phyloP scores from a whole-genome alignment of 2,888 invertebrate species.

The Hipparchia semele region DNA sequence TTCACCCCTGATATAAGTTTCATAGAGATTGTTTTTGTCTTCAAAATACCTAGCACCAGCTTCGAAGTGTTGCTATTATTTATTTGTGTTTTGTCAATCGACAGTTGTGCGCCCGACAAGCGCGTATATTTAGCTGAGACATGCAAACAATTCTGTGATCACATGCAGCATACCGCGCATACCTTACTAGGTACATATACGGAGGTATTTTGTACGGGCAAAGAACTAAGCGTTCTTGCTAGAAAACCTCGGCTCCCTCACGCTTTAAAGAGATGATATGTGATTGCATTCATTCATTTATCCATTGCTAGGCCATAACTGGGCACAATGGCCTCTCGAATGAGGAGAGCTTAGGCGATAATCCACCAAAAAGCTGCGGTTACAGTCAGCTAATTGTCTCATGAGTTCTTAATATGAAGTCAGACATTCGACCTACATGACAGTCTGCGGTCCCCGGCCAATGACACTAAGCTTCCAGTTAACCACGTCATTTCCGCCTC shows the following conservation, averaged over 20 bases:
- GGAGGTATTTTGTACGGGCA: too few species aligned
- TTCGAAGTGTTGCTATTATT: not conserved
- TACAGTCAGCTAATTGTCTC: not conserved
- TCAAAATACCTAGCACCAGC: not conserved
- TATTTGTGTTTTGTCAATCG: constrained; percentile 14
- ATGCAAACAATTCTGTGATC: not conserved
- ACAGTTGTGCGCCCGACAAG: not conserved
- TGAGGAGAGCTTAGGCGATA: too few species aligned
- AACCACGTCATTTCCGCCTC: constrained; percentile 17
- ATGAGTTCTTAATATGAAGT: not conserved
- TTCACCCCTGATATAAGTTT: not conserved
- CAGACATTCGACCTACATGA: constrained; percentile 17
- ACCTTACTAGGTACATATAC: too few species aligned
- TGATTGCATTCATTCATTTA: too few species aligned
- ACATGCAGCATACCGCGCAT: too few species aligned
- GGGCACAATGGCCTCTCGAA: too few species aligned
- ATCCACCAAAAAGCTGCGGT: too few species aligned
- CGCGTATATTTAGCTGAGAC: not conserved
- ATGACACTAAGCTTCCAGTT: constrained; percentile 20
- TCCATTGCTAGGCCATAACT: too few species aligned
- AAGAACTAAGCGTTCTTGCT: too few species aligned
- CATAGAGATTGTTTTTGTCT: not conserved
- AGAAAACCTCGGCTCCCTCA: too few species aligned
- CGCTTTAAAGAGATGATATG: too few species aligned
- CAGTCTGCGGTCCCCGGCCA: constrained; percentile 15